Conservation (phyloP, 2,797 vertebrate genomes). For the Rhinogobio ventralis region DNA sequence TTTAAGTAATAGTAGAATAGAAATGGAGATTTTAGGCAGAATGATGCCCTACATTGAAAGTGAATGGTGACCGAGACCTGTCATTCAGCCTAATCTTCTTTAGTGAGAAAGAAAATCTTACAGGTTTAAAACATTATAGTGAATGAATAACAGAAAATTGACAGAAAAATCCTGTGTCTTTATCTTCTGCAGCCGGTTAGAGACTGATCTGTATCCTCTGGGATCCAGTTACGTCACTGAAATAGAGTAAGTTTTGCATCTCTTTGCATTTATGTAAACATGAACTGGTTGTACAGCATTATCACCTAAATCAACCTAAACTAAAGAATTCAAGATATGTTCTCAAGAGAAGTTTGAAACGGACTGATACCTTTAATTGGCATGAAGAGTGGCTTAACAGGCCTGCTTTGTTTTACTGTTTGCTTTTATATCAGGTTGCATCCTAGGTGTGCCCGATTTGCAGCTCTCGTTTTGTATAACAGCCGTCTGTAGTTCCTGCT, state of each 20-base stretch:
- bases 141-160: neutral
- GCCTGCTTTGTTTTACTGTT: slow-evolving; percentile 7
- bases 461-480: neutral
- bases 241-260: slow-evolving; percentile 78
- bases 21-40: neutral
- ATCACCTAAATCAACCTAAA: neutral
- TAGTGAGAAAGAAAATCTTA: neutral
- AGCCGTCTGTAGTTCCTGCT: neutral
- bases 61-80: neutral
- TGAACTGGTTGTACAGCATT: neutral
- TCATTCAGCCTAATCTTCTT: neutral
- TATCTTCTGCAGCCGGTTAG: slow-evolving; percentile 75
- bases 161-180: neutral
- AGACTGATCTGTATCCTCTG: slow-evolving; percentile 85
- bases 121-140: neutral
- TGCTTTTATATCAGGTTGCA: neutral
- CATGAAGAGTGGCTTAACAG: slow-evolving; percentile 5
- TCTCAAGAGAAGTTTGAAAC: neutral
- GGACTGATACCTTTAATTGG: neutral
- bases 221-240: slow-evolving; percentile 84
- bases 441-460: neutral
- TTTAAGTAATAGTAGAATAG: neutral
- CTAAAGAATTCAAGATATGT: neutral
- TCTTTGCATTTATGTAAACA: neutral
- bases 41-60: neutral